Conservation (phyloP, 2,113 vertebrate genomes). For the Perca flavescens region DNA sequence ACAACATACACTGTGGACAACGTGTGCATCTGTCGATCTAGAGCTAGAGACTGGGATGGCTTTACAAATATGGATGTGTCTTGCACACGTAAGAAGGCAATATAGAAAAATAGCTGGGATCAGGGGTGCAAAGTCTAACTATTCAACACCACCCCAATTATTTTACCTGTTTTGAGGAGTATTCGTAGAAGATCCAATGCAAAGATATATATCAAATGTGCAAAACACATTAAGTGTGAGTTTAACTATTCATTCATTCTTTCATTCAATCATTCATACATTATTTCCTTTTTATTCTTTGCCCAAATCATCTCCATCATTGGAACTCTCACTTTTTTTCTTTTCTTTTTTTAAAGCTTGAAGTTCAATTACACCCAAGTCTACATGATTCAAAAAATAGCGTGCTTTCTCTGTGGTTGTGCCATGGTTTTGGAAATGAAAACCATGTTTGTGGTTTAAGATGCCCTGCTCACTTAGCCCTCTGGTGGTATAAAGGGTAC, state of each 20-base stretch:
- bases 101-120: constrained; percentile 97
- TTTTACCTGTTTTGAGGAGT: constrained; percentile 95
- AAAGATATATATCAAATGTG: constrained; percentile 99
- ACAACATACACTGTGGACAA: constrained; percentile 91
- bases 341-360: constrained; percentile 89
- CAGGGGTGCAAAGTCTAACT: constrained; percentile 90
- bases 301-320: constrained; percentile 70
- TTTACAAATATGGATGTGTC: constrained; percentile 98
- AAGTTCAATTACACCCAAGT: constrained; percentile 98
- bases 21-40: constrained; percentile 94
- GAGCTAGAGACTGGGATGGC: constrained; percentile 96
- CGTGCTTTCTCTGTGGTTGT: constrained; percentile 94
- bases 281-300: constrained; percentile 77
- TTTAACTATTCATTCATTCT: constrained; percentile 83
- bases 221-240: constrained; percentile 99
- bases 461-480: constrained; percentile 63
- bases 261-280: constrained; percentile 78
- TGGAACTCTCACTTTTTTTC: constrained; percentile 54
- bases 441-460: constrained; percentile 86
- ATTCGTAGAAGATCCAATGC: constrained; percentile 97
- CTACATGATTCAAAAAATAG: constrained; percentile 96
- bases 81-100: constrained; percentile 99
- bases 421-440: constrained; percentile 95
- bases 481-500: constrained; percentile 71
- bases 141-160: constrained; percentile 88